These are phyloP conservation scores for Malurus leucopterus DNA, from an alignment of 2,797 vertebrate species.

Conservation along the genomic window DNA sequence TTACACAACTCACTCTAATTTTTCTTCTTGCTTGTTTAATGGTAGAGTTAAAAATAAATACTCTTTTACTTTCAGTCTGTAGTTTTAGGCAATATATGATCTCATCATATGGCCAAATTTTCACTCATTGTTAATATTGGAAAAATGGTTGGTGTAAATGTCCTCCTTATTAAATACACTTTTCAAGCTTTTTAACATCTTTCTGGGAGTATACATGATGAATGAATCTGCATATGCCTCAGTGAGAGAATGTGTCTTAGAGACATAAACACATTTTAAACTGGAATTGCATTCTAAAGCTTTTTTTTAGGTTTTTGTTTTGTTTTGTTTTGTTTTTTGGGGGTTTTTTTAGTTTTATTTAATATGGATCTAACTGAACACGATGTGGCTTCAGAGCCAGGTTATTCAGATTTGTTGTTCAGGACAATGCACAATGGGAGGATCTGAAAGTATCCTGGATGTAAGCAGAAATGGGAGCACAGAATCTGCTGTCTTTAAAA, in stretches of 20 bases:
- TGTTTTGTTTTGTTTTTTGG: too few species aligned
- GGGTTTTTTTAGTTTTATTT: too few species aligned
- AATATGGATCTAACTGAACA: neutral
- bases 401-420: neutral
- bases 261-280: neutral
- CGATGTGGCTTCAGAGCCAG: neutral
- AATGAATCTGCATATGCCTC: neutral
- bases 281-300: neutral
- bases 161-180: neutral
- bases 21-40: neutral
- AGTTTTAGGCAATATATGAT: neutral
- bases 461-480: neutral
- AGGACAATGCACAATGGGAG: neutral
- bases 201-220: neutral
- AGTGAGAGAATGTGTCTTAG: neutral
- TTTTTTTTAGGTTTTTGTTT: neutral
- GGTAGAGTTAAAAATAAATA: neutral
- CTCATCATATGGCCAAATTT: neutral
- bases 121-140: neutral
- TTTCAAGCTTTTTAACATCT: neutral
- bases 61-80: neutral
- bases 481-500: neutral
- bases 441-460: neutral
- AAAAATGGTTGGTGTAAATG: neutral
- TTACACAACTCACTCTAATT: neutral